Evolutionary conservation across 1,140 invertebrate genomes (phyloP), one percentile per base, ranked within the genome.

Genomic region (Hydropsyche tenuis): DNA sequence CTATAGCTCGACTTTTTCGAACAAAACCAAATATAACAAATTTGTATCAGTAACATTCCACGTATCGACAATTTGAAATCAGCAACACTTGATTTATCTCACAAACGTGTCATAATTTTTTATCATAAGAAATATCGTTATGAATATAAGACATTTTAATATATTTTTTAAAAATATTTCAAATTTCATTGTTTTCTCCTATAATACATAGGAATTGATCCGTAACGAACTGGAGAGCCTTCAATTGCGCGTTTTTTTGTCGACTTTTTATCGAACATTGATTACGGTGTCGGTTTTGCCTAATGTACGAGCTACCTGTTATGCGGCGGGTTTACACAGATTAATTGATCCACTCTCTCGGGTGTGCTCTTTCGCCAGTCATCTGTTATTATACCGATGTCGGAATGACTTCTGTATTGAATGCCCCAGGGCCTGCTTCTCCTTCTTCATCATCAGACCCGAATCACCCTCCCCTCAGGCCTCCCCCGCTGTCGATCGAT

Each of bases 351-450:
- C 20, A 53, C 48, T 53, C 48, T 53, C 48, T 37, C 30, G 30
- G 48, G 48, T 53, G 56, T 60, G 37, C 60, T 62, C 45, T 65
- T 74, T 73, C 42, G 75, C 73, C 73, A 74, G 75, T 77, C 75
- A 77, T 74, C 75, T 69, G 69, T 74, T 77, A 77, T 77, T 74
- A 74, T 73, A 73, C 72, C 74, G 72, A 74, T 77, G 73, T 73
- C 66, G 48, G 65, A 73, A 65, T 73, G 75, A 77, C 75, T 77
- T 74, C 75, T 77, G 75, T 77, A 77, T 77, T 77, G 66, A 37
- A 37, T 37, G 75, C 62, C 71, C 14, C 63, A 42, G 62, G 42
- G 27, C 51, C 7, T 37, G 48, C 30, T 60, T 70, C 51, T 46
- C 30, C 30, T 37, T 37, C 30, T 37, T 37, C 30, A 37, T 37